Percentiles rank a stretch among this genome's conserved stretches.
Conservation (phyloP, 2,888 invertebrate species). For the Drosophila rubida region DNA sequence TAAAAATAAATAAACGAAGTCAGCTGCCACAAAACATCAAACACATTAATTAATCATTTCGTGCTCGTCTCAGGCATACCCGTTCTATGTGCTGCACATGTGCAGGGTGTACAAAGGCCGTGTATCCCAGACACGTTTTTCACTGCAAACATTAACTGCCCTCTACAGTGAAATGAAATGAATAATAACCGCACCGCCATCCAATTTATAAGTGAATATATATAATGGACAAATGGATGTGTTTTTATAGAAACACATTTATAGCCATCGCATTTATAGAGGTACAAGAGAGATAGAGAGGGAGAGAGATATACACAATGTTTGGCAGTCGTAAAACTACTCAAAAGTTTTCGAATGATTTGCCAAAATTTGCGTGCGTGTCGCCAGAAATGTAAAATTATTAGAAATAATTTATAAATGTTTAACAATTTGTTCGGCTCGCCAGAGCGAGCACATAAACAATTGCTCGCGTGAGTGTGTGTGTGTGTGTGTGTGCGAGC, state of each 20-base stretch:
- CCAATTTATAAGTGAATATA: constrained; percentile 6
- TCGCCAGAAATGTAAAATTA: constrained; percentile 64
- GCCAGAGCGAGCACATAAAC: constrained; percentile 16
- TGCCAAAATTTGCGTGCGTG: constrained; percentile 46
- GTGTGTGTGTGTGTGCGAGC: constrained; percentile 20
- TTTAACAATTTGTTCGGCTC: constrained; percentile 64
- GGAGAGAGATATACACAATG: background rate
- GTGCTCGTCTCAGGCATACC: background rate
- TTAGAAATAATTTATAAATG: constrained; percentile 68
- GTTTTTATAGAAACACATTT: constrained; percentile 4
- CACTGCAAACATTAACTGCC: constrained; percentile 16
- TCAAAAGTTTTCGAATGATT: constrained; percentile 49
- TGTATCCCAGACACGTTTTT: constrained; percentile 16
- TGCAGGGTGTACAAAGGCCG: constrained; percentile 12
- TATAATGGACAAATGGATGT: constrained; percentile 20
- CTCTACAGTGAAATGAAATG: constrained; percentile 11
- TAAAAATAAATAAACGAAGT: background rate
- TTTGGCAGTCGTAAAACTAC: constrained; percentile 11
- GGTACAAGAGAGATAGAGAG: too few relatives aligned
- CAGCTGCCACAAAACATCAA: background rate
- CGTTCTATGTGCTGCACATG: background rate
- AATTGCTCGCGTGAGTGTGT: constrained; percentile 6
- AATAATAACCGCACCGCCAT: constrained; percentile 20
- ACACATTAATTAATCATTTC: background rate
- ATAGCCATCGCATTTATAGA: background rate